phyloP scores from a whole-genome alignment of 2,888 invertebrate genomes.

The Zaprionus obscuricornis region DNA sequence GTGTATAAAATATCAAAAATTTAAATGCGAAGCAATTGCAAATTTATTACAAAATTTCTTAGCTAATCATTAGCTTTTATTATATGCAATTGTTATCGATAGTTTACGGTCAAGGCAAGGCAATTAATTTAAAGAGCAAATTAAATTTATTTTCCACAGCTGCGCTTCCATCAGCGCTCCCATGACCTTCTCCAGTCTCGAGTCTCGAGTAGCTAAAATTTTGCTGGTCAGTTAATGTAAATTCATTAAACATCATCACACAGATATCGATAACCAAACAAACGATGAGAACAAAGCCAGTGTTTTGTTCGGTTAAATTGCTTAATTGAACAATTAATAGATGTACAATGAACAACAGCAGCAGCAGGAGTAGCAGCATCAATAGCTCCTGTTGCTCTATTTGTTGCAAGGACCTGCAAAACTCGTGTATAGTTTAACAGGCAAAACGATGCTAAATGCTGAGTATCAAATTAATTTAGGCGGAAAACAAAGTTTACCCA shows the following conservation, averaged over 20 bases:
- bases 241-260: conserved; percentile 39
- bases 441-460: conserved; percentile 34
- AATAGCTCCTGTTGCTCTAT: too few relatives aligned
- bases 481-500: conserved; percentile 55
- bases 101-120: too few relatives aligned
- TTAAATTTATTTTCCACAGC: too few relatives aligned
- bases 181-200: too few relatives aligned
- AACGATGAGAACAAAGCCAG: conserved; percentile 51
- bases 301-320: conserved; percentile 53
- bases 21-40: too few relatives aligned
- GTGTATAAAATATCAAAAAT: too few relatives aligned
- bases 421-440: conserved; percentile 49
- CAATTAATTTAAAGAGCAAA: too few relatives aligned
- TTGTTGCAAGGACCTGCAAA: conserved; percentile 3
- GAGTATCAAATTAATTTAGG: conserved; percentile 71
- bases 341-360: conserved; percentile 48
- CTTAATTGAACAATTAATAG: conserved; percentile 77
- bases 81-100: too few relatives aligned
- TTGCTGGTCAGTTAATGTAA: conserved; percentile 40
- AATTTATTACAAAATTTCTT: too few relatives aligned
- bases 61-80: too few relatives aligned
- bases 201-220: too few relatives aligned
- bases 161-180: too few relatives aligned
- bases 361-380: conserved; percentile 1
- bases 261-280: conserved; percentile 45